Evolutionary conservation across 2,113 vertebrate genomes (phyloP), one percentile per base, ranked within the genome.

Genomic region (Carassius auratus): DNA sequence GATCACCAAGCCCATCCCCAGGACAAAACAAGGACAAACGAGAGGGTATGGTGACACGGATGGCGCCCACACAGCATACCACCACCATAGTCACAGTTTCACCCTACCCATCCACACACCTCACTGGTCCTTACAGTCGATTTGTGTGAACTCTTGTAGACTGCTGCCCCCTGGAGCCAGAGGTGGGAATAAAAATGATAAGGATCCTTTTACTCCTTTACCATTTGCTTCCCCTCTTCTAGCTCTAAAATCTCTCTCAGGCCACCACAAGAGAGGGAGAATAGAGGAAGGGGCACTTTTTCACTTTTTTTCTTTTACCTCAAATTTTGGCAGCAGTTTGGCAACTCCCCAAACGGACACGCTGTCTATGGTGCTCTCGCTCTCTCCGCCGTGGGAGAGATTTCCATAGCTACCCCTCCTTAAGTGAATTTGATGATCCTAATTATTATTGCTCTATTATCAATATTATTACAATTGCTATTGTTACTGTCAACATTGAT

Each of bases 121-220:
- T 99, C 94, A 99, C 98, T 2, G 98, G 98, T 86, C 98, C 97
- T 88, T 99, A 99, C 95, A 99, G 96, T 93, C 96, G 96, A 94
- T 99, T 96, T 93, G 96, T 97, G 91, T 99, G 95, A 97, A 91
- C 92, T 79, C 85, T 55, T 71, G 30, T 77, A 88, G 75, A 89
- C 88, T 86, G 91, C 86, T 91, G 90, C 86, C 48, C 68, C 15
- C 50, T 23, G 45, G 52, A 52, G 59, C 57, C 42, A 69, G 82
- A 64, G 80, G 42, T 50, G 42, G 59, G 79, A 83, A 62, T 61
- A 78, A 12, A 84, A 76, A 76, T 74, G 30, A 75, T 62, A 84
- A 84, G 33, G 42, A 61, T 74, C 50, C 61, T 78, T 30, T n/a
- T 42, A 69, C 23, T 21, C 52, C 48, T 33, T 77, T 62, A 48